Evolutionary conservation across 2,113 vertebrate species (phyloP).

Genomic region (Salminus brasiliensis): DNA sequence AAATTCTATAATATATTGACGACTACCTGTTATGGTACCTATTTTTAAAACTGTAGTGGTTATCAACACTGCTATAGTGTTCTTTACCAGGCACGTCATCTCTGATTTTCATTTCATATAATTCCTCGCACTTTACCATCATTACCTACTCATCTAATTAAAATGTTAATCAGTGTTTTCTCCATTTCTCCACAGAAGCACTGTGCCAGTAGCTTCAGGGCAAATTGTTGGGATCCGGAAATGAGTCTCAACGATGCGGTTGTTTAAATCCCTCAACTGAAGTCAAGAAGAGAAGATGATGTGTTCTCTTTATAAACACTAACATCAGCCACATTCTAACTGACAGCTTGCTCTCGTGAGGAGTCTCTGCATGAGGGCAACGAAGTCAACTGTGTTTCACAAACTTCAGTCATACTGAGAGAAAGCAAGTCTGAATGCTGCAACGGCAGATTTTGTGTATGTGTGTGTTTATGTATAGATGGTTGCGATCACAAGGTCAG

Average conservation of each 20-base stretch:
- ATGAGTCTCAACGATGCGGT: neutral
- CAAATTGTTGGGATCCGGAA: neutral
- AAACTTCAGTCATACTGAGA: neutral
- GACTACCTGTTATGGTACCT: too few species aligned
- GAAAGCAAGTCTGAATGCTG: neutral
- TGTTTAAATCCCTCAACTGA: neutral
- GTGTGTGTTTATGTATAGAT: neutral
- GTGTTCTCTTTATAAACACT: neutral
- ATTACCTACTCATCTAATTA: neutral
- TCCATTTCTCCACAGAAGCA: neutral
- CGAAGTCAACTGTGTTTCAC: neutral
- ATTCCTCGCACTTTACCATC: conserved; percentile 1
- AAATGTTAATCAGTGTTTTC: conserved; percentile 1
- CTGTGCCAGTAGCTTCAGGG: conserved; percentile 7
- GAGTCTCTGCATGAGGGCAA: neutral
- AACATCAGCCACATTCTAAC: neutral
- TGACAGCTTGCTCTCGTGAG: conserved; percentile 2
- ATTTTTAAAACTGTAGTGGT: neutral
- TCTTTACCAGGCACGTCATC: neutral
- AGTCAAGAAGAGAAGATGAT: neutral
- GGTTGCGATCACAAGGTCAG: neutral
- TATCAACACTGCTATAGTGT: neutral
- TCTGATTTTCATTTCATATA: conserved; percentile 8
- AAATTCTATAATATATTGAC: too few species aligned
- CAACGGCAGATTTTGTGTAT: neutral